Base-by-base conservation (phyloP, 2,797 vertebrate genomes). In the Stomatorhinus walkeri region DNA sequence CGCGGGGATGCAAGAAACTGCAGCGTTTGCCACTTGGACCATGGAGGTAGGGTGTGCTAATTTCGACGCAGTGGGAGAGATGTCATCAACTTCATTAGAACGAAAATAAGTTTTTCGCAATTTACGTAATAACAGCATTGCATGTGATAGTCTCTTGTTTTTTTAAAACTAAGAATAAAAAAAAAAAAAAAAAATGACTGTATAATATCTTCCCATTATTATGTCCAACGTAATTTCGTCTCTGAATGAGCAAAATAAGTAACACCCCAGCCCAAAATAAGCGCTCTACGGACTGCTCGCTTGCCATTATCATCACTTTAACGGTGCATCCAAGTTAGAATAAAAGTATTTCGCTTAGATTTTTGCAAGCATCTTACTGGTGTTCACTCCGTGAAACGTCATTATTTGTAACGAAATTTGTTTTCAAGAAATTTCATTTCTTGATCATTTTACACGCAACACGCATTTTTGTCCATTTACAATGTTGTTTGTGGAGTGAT, bases 11-110 rank as follows among this genome's bases (percentile, higher is more conserved):
- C 94, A 95, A 19, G 94, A 92, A 88, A 93, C 91, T 93, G 46
- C 94, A 40, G 94, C 95, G 48, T 93, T 94, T 56, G 95, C 95
- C 90, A 93, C 93, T 92, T 93, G 96, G 96, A 95, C 93, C 86
- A 89, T 92, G 89, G 94, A 96, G 96, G 96, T 96, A 96, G 93
- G 95, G 51, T 88, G 83, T 85, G 68, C 68, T 64, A 81, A 84
- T 76, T 48, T 28, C 32, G 61, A 32, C 48, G 36, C n/a, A 19
- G 59, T 87, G 36, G 32, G 46, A 43, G 51, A 61, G 54, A 40
- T 64, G 86, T 9, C 52, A 43, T 87, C 86, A 16, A 43, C 7
- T 87, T 87, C 40, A n/a, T 85, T 56, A 46, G 40, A 81, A 46
- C 6, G 16, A 22, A 81, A 43, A 43, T 81, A 10, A 22, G 19